Base-by-base conservation (phyloP, 2,888 invertebrate genomes). In the Torymus texanus region DNA sequence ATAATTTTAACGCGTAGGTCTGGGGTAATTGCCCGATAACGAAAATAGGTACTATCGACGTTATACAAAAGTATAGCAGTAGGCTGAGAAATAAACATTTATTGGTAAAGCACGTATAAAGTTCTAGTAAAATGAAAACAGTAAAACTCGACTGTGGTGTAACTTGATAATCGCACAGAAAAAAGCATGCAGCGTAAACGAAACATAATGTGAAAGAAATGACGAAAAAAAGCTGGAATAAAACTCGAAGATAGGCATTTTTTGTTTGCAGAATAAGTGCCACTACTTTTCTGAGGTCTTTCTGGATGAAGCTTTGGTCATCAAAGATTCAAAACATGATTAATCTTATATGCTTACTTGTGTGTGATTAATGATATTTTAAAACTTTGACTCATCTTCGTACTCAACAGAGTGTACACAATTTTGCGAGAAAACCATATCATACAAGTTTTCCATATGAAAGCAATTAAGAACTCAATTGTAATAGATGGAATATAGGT, bases 191-290 rank as follows among this genome's bases (percentile, higher is more conserved):
- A 72, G 63, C 63, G 53, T 14, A 67, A 73, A 76, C 18, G 21
- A 68, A 80, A 56, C 62, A 63, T 62, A 71, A 66, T 13, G 56
- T 24, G 58, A 76, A 72, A 68, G n/a, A 63, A 29, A 16, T 66
- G 41, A 59, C 13, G 55, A 13, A 80, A 67, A 24, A 73, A 68
- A 41, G n/a, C 67, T 62, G 67, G 76, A 74, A 55, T 51, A 71
- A 24, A 72, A 76, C 56, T 76, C 41, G 41, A 76, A 79, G 56
- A 66, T 71, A 80, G 67, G 61, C 62, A 63, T 67, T 41, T 41
- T 41, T 72, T 72, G 74, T 79, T 75, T 68, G 79, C 76, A 80
- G 75, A 80, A 76, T 72, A 55, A 61, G 76, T 76, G 67, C 66
- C 51, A 58, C 76, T 73, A 65, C 55, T 16, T 61, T 56, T 72